A percentile compares a stretch with the other conserved stretches of the same genome.
phyloP scores from a whole-genome alignment of 2,113 vertebrate genomes.

The Meles meles region DNA sequence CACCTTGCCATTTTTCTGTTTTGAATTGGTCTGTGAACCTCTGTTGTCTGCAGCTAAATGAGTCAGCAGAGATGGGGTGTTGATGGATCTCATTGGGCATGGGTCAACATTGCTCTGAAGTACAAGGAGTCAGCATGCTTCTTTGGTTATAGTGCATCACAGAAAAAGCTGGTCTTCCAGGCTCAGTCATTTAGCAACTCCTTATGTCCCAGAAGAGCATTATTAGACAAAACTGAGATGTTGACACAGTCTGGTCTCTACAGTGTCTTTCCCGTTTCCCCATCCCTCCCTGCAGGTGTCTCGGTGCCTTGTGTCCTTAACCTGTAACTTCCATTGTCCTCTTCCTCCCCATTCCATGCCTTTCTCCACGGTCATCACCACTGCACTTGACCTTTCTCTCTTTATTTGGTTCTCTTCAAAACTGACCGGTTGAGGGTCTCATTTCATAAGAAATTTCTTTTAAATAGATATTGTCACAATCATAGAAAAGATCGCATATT shows the following conservation, averaged over 20 bases:
- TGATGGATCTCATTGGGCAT: slow-evolving; percentile 53
- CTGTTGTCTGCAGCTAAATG: slow-evolving; percentile 22
- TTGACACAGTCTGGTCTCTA: background rate
- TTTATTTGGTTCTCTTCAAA: background rate
- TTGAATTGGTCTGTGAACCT: slow-evolving; percentile 41
- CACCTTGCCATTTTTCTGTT: slow-evolving; percentile 10
- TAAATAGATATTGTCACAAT: background rate
- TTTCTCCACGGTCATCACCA: background rate
- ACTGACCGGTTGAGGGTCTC: background rate
- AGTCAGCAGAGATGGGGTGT: slow-evolving; percentile 33
- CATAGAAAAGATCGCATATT: background rate
- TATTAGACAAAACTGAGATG: background rate
- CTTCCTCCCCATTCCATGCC: background rate
- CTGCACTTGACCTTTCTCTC: background rate
- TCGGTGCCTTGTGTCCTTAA: background rate
- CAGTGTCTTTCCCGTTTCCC: background rate
- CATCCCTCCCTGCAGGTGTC: background rate
- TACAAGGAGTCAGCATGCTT: background rate
- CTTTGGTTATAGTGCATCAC: background rate
- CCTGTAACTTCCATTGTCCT: background rate
- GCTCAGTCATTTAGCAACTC: background rate
- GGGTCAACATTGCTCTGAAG: slow-evolving; percentile 56
- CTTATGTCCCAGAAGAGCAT: background rate
- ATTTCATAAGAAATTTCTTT: background rate
- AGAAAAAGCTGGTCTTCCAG: background rate